These are phyloP conservation scores for Platycercus adscitus DNA, from an alignment of 2,113 vertebrate species.

Conservation along the genomic window DNA sequence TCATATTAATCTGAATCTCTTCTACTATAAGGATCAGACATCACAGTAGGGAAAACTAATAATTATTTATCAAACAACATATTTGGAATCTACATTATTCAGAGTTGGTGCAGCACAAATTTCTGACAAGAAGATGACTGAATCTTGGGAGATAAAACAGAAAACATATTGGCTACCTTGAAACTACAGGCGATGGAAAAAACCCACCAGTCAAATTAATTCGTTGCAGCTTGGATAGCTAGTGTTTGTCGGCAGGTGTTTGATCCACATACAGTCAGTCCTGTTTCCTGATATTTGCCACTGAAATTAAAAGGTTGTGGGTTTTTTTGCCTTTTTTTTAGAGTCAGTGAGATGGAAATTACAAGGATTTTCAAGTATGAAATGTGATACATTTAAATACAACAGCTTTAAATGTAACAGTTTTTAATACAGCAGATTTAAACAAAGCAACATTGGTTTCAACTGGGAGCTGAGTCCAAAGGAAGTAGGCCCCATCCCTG, in stretches of 20 bases:
- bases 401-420: neutral
- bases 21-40: neutral
- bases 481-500: neutral
- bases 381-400: neutral
- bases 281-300: neutral
- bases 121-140: neutral
- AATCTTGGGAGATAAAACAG: neutral
- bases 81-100: neutral
- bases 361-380: neutral
- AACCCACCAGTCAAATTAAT: neutral
- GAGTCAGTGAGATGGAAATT: neutral
- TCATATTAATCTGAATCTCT: neutral
- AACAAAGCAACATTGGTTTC: neutral
- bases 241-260: neutral
- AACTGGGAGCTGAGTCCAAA: fast-evolving
- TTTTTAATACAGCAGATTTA: neutral
- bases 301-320: neutral
- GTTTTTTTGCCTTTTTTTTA: neutral
- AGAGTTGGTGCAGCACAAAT: neutral
- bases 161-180: neutral
- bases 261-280: neutral
- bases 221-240: neutral
- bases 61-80: neutral
- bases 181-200: neutral
- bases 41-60: neutral